A percentile compares a stretch with the other conserved stretches of the same genome.
These are phyloP conservation scores for Spisula subtruncata DNA, from an alignment of 2,888 invertebrate species.

Conservation along the genomic window DNA sequence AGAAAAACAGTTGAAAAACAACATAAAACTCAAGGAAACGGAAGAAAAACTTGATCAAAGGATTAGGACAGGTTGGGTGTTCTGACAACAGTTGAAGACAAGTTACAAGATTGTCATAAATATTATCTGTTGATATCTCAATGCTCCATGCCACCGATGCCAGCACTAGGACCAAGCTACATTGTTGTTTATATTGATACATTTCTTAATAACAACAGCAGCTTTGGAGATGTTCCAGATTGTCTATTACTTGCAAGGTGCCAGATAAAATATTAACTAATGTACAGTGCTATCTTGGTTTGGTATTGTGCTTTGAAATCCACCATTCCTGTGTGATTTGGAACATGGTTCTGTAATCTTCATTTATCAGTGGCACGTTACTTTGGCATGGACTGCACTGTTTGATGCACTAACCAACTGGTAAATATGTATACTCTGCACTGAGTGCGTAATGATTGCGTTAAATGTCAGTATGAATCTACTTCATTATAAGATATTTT, in stretches of 20 bases:
- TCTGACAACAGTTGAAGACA: no score
- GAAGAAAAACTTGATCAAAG: no score
- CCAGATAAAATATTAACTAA: conserved; percentile 9
- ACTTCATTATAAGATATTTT: neutral
- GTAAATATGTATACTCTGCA: neutral
- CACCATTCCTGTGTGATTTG: neutral
- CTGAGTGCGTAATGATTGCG: neutral
- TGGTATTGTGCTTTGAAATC: conserved; percentile 13
- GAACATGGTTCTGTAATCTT: neutral
- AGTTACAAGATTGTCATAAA: no score
- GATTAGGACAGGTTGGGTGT: no score
- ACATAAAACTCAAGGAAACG: no score
- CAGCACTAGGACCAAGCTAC: neutral
- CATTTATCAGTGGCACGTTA: neutral
- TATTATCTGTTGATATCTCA: no score
- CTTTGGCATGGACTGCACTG: neutral
- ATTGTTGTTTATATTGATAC: neutral
- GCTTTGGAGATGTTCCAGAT: neutral
- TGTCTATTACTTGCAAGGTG: conserved; percentile 15
- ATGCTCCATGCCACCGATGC: no score
- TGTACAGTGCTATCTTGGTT: neutral
- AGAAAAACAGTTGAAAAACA: no score
- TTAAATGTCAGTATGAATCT: neutral
- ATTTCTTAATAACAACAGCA: conserved; percentile 1
- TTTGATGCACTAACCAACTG: neutral